Evolutionary conservation across 2,113 vertebrate species (phyloP), one percentile per base, ranked within the genome.

Genomic region (Oncorhynchus clarkii): DNA sequence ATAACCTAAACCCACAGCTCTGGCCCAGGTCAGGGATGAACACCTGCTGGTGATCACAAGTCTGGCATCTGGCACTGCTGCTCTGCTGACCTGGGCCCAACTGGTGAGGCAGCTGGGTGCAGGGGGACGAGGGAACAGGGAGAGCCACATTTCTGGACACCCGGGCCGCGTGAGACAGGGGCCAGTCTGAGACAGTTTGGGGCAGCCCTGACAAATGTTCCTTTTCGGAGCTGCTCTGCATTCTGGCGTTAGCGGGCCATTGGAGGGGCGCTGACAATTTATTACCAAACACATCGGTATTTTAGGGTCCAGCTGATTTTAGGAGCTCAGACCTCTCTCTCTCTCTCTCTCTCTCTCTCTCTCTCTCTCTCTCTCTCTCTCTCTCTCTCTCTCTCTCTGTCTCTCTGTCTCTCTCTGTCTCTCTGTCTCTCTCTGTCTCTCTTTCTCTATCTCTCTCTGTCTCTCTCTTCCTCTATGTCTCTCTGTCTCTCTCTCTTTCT

Each of bases 271-370:
- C 78, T 87, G 91, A 78, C 88, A 92, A 93, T 93, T 82, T 93
- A 94, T 90, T 89, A 89, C 89, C 88, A 89, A 90, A 93, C 90
- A 84, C 2, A 39, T 90, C 89, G 89, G 91, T 90, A 91, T 93
- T 92, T 93, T 88, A 92, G 90, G 90, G 88, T 70, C 84, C 92
- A 91, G 90, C 91, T 89, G 82, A 92, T 87, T 89, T 86, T 80
- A 49, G 48, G 5, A 34, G 1, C 31, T 34, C 31, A 6, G 5
- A 34, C 31, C 31, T 34, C 5, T 34, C 31, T 31, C 49, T 51
- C 48, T 51, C 73, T 72, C 59, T 72, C 67, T 84, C 16, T 31
- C 5, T 60, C 27, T 3, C 2, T 39, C 34, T 39, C 34, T 2
- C 27, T 3, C 27, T 27, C 2, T 27, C 27, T 3, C 2, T 27